Evolutionary conservation across 2,888 invertebrate species (phyloP).

Genomic region (Eupithecia abbreviata): DNA sequence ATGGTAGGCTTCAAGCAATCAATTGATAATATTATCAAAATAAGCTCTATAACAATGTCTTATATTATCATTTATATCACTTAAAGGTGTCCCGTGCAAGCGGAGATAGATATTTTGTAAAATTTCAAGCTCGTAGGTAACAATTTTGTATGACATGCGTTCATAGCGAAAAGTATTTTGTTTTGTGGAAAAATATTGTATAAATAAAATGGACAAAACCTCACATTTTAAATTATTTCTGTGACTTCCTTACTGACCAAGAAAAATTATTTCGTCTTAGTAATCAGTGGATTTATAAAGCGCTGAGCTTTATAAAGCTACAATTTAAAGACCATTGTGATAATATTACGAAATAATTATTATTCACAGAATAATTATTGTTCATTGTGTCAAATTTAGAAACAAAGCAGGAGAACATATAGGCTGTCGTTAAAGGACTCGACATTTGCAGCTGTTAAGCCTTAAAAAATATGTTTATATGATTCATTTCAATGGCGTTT

Average conservation of each 20-base stretch:
- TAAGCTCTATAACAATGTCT: too few species aligned
- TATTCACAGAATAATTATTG: not conserved
- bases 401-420: constrained; percentile 18
- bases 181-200: not conserved
- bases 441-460: constrained; percentile 8
- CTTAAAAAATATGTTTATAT: not conserved
- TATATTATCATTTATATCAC: too few species aligned
- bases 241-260: not conserved
- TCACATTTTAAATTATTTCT: not conserved
- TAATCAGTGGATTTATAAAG: not conserved
- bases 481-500: not conserved
- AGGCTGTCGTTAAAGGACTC: not conserved
- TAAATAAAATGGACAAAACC: not conserved
- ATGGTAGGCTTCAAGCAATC: too few species aligned
- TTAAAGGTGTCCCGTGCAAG: too few species aligned
- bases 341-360: not conserved
- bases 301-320: not conserved
- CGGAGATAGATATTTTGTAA: too few species aligned
- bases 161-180: not conserved
- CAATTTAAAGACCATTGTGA: not conserved
- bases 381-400: constrained; percentile 21
- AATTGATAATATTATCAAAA: too few species aligned
- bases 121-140: too few species aligned
- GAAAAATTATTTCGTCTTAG: not conserved
- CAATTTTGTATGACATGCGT: not conserved